Base-by-base conservation (phyloP, 2,888 invertebrate species). In the Eupithecia insigniata region DNA sequence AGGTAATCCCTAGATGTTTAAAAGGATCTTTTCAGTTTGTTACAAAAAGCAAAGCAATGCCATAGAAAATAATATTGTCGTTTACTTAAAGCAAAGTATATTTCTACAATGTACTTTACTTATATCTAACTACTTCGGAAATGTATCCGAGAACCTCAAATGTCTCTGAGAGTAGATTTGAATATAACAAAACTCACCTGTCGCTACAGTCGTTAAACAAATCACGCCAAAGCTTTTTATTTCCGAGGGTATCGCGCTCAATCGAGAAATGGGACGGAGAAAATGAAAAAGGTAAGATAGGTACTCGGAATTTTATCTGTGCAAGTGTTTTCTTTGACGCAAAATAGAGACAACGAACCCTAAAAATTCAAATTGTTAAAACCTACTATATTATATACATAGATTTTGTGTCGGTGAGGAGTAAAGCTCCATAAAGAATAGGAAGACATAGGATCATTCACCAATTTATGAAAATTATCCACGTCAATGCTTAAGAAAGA, bases 131-230 rank as follows among this genome's bases (percentile, higher is more conserved):
- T 5, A 43, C 51, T 51, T 22, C 51, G 51, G n/a, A 22, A 51
- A 22, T 55, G 55, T 55, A 14, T 55, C 55, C 4, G 12, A 14
- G 22, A 12, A 55, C 26, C 55, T 14, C 55, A 12, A 26, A 12
- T 55, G n/a, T 51, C 22, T 51, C 2, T 51, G 55, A 22, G 26
- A 55, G 55, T 5, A 77, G 73, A 76, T 65, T 71, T 77, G 76
- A 74, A 81, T 43, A 66, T 66, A 76, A 64, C 68, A 58, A 70
- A 62, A 73, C 78, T 77, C 81, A 80, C 81, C 80, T 82, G 80
- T 81, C 80, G 79, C 80, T 75, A 76, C 68, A 76, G 76, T 77
- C 84, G 83, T 85, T 84, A 87, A 84, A 87, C 84, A 85, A 86
- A 86, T 87, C 86, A 84, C 83, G 77, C 72, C n/a, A 71, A 79